Evolutionary conservation across 2,888 invertebrate genomes (phyloP), one percentile per base, ranked within the genome.

Genomic region (Drosophila putrida): DNA sequence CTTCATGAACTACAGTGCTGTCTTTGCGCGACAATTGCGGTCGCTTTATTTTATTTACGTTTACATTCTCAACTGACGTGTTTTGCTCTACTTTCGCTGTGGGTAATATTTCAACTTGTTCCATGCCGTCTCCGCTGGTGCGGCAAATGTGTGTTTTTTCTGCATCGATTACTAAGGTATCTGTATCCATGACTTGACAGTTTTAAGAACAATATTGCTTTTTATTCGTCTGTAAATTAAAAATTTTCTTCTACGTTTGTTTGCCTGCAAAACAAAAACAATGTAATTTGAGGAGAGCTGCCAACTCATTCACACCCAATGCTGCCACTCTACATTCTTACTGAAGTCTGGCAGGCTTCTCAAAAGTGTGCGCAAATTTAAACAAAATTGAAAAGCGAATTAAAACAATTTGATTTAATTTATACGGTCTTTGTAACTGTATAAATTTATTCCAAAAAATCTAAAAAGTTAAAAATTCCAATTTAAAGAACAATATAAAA

Each of bases 81-180:
- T 20, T 20, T 31, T 65, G 41, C 80, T 90, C 74, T 81, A 84
- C 67, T 74, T 91, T 90, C 36, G 76, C 38, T 78, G 89, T 15
- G 73, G 90, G 9, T 11, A 54, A 79, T 85, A 60, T 41, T 33
- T 87, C 85, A 36, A 88, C 93, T 74, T 94, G 94, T 92, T 96
- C 96, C 96, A 96, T 96, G 58, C 96, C 96, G 93, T 96, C 96
- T 0, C 96, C 96, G 61, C 95, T 95, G 0, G 96, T 96, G 77
- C 96, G 93, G 63, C 84, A 89, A 61, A 38, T 27, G 4, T 71
- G 57, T 35, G 62, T 15, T 15, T 66, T 82, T 2, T 60, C 69
- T 6, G 10, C 46, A 55, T 57, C 31, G 5, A 51, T 49, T 8
- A 27, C 28, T 57, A 49, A 10, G 9, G 55, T 49, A 27, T 58